Evolutionary conservation across 2,888 invertebrate genomes (phyloP).

Genomic region (Chrysolina oricalcia): DNA sequence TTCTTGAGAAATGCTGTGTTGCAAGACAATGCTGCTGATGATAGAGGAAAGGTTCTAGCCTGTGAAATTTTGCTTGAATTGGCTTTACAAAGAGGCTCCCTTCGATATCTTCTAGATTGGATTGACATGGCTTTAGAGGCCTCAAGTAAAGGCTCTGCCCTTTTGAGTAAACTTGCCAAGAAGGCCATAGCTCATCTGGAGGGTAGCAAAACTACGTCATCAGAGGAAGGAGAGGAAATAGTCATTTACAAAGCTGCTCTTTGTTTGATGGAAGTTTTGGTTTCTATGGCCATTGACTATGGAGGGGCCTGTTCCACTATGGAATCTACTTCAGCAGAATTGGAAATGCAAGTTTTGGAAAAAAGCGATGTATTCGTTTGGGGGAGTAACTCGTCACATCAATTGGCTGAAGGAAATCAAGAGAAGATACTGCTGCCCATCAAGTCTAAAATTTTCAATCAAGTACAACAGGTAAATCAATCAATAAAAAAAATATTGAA

Average conservation of each 20-base stretch:
- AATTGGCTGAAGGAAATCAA: slow-evolving; percentile 76
- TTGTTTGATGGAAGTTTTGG: slow-evolving; percentile 74
- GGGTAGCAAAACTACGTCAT: slow-evolving; percentile 52
- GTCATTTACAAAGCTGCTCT: slow-evolving; percentile 74
- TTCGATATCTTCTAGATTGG: slow-evolving; percentile 77
- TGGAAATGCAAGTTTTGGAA: slow-evolving; percentile 63
- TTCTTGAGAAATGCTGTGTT: slow-evolving; percentile 74
- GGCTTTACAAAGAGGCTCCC: slow-evolving; percentile 76
- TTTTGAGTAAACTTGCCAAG: slow-evolving; percentile 65
- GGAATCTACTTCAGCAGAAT: slow-evolving; percentile 56
- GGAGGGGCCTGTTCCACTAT: slow-evolving; percentile 65
- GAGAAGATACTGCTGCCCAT: slow-evolving; percentile 77
- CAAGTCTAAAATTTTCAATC: slow-evolving; percentile 74
- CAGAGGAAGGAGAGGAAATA: slow-evolving; percentile 57
- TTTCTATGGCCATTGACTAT: slow-evolving; percentile 71
- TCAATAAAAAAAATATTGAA: too few relatives aligned
- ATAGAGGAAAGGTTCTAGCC: slow-evolving; percentile 69
- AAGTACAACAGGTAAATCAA: slow-evolving; percentile 77
- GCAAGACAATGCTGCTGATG: slow-evolving; percentile 73
- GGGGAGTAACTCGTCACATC: slow-evolving; percentile 80
- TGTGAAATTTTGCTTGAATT: slow-evolving; percentile 75
- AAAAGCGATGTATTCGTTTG: slow-evolving; percentile 76
- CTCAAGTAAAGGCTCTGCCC: slow-evolving; percentile 52
- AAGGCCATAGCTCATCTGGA: slow-evolving; percentile 64
- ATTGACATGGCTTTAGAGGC: slow-evolving; percentile 76